Evolutionary conservation across 2,113 vertebrate genomes (phyloP), one percentile per base, ranked within the genome.

Genomic region (Chamaea fasciata): DNA sequence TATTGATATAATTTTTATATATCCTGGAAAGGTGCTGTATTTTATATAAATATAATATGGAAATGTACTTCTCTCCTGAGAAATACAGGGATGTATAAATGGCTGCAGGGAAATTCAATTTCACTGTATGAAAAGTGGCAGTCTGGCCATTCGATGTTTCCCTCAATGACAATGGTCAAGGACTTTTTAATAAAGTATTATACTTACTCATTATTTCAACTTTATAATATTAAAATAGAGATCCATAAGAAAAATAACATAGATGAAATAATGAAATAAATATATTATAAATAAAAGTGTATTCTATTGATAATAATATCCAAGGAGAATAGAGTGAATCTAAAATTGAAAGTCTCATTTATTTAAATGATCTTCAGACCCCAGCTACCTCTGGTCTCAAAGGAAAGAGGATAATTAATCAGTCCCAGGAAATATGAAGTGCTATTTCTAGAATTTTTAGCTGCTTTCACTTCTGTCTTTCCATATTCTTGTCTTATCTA

Each of bases 401-500:
- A 35, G n/a, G 49, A 53, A 7, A 56, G 15, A 67, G 20, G 8
- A 39, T 76, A 44, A 13, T 71, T 73, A 31, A 67, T 42, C 19
- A 62, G 13, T 33, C 10, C 30, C 15, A 73, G 26, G 21, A 76
- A 69, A 56, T 24, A 41, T 1, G 3, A 57, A 41, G 14, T 30
- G 3, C 26, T 64, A 33, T 19, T 91, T 93, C 10, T 65, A 17
- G 37, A 74, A 27, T 46, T 91, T 74, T 31, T 31, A 63, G 10
- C 13, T 93, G 33, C 37, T 62, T 77, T 37, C 0, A 1, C 7
- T 68, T 35, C 11, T 0, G 0, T 57, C 24, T 74, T 71, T 65
- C 14, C 22, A 26, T 42, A 17, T 30, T 76, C 49, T 18, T 55
- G 27, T 63, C 15, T 50, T 37, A n/a, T 17, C 9, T 86, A 23